Conservation (phyloP, 1,140 invertebrate genomes). For the Sarcophaga bullata region DNA sequence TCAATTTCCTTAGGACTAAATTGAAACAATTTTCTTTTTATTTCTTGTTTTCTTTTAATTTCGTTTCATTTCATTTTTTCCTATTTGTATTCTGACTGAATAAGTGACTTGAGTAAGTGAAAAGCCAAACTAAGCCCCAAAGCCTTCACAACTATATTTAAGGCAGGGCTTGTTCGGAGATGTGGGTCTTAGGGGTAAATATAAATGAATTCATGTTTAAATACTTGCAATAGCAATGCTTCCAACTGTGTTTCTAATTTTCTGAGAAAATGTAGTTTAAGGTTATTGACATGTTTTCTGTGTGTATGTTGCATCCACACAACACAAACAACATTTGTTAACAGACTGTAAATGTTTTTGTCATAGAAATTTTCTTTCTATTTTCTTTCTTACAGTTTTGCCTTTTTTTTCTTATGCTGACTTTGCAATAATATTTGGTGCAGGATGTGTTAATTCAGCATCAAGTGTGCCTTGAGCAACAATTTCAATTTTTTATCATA, state of each 20-base stretch:
- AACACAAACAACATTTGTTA: neutral
- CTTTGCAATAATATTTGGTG: too few relatives aligned
- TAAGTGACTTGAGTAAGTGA: too few relatives aligned
- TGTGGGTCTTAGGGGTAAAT: neutral
- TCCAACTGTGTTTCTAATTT: neutral
- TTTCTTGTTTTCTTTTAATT: too few relatives aligned
- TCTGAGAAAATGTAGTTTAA: constrained; percentile 23
- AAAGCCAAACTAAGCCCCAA: too few relatives aligned
- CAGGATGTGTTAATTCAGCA: too few relatives aligned
- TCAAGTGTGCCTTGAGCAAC: too few relatives aligned
- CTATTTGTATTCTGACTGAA: too few relatives aligned
- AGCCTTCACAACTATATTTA: too few relatives aligned
- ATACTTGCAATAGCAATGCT: neutral
- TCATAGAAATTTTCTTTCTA: neutral
- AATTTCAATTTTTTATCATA: too few relatives aligned
- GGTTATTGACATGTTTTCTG: constrained; percentile 37
- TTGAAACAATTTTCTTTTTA: constrained; percentile 19
- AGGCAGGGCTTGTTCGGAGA: neutral
- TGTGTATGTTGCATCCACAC: neutral
- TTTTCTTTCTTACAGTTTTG: too few relatives aligned
- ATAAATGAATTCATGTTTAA: neutral
- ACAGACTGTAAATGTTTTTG: neutral
- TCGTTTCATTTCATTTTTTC: too few relatives aligned
- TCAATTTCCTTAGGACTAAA: constrained; percentile 24
- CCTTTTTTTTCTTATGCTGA: too few relatives aligned